Percentiles rank a stretch among this genome's conserved stretches.
Conservation (phyloP, 2,888 invertebrate genomes). For the Pediacus dermestoides region DNA sequence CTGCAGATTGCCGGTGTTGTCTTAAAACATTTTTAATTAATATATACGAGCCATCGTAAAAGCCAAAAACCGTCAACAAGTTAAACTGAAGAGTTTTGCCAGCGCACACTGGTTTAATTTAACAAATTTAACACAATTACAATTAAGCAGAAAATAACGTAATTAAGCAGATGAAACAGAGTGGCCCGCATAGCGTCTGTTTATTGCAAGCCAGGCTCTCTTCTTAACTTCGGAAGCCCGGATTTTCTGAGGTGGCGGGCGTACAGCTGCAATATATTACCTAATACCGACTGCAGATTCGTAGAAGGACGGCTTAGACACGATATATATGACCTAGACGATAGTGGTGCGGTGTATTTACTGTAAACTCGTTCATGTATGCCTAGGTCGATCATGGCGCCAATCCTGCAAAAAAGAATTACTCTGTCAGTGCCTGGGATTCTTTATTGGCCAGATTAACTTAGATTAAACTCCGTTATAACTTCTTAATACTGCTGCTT, state of each 20-base stretch:
- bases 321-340: constrained; percentile 20
- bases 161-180: constrained; percentile 36
- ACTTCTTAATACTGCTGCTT: constrained; percentile 11
- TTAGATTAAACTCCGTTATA: constrained; percentile 6
- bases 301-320: constrained; percentile 26
- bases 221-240: constrained; percentile 26
- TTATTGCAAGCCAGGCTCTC: constrained; percentile 24
- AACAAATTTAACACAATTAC: constrained; percentile 38
- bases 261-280: constrained; percentile 31
- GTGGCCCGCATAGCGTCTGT: constrained; percentile 34
- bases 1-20: constrained; percentile 4
- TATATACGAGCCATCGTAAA: constrained; percentile 16
- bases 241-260: constrained; percentile 28
- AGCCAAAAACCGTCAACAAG: constrained; percentile 32
- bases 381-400: constrained; percentile 3
- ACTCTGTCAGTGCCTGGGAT: constrained; percentile 3
- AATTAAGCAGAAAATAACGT: constrained; percentile 39
- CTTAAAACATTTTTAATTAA: constrained; percentile 16
- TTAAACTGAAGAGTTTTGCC: constrained; percentile 27
- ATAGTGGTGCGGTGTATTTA: background rate
- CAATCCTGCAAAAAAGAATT: constrained; percentile 1
- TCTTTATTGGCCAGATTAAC: constrained; percentile 1
- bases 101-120: constrained; percentile 34
- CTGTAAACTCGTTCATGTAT: constrained; percentile 1
- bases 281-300: constrained; percentile 29